Base-by-base conservation (phyloP, 2,797 vertebrate genomes). In the Merluccius polli region DNA sequence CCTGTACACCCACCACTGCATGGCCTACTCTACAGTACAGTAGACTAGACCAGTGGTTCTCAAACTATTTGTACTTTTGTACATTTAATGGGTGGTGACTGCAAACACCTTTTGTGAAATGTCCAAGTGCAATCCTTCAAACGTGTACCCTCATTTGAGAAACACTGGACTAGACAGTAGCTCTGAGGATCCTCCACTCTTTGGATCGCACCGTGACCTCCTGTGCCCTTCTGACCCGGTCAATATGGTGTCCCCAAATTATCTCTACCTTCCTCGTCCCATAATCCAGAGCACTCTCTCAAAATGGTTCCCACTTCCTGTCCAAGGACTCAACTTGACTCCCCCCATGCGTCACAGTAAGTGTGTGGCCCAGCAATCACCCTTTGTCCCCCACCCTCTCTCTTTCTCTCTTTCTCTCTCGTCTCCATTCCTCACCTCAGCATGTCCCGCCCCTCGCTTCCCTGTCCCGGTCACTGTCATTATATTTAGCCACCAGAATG, bases 391-490 rank as follows among this genome's bases (percentile, higher is more conserved):
- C 38, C 48, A 18, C 75, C 79, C 72, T 71, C 77, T 35, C 67
- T 10, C 72, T 15, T 21, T 44, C 38, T 69, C 72, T 73, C 36
- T n/a, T 29, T 18, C 41, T 73, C 32, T 72, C 74, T 78, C 80
- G 33, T 74, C 68, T 71, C 67, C 29, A 77, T 77, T 77, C 70
- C 77, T 78, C 82, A 92, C 82, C 89, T 88, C 87, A 85, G 88
- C 80, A 83, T 87, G 85, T 88, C 82, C 90, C 41, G 87, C 92
- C 92, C 93, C 94, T 93, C 91, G 91, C 92, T 93, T 38, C 36
- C 36, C 92, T 94, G 93, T 94, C 85, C 93, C 93, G 93, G 93
- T 95, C 95, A 95, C 91, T 91, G 93, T 94, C 93, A 94, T 95
- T 95, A 95, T 90, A 91, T 90, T 93, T 82, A 92, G 93, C 95